Evolutionary conservation across 2,113 vertebrate genomes (phyloP), one percentile per base, ranked within the genome.

Genomic region (Chrysemys picta): DNA sequence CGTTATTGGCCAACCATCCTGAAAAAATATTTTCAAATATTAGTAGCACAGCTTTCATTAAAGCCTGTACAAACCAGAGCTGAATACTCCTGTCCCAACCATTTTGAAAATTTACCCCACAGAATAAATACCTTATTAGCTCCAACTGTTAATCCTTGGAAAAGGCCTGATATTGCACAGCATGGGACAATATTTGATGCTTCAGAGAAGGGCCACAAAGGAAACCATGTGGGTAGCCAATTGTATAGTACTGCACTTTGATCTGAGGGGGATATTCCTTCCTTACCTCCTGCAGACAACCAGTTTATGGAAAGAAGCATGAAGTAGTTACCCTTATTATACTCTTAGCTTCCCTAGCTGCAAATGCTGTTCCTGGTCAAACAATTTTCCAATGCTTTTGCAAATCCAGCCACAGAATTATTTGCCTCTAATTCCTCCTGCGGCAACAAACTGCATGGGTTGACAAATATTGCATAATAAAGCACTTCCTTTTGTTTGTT

Each of bases 311-410:
- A 93, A 87, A 94, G 85, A 86, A 76, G 52, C 93, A 59, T 47
- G 10, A 93, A 94, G 90, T 80, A 89, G 91, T 95, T 94, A 94
- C 80, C 78, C 80, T 94, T 94, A 96, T 94, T 82, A 8, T 78
- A 35, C 88, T 92, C 95, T 92, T 57, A 89, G 90, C 85, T n/a
- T 69, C 62, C 14, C 13, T n/a, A 69, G 12, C 17, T 19, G 62
- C 35, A 93, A 95, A 96, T 84, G 94, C 0, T 22, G 93, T 96
- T 95, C 91, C 93, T 47, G 88, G 93, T 94, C 95, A 90, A 97
- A 93, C 80, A 88, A 78, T 93, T 91, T 93, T 88, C 86, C 90
- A 95, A 5, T 1, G 0, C 81, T 91, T 91, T 83, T 82, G 88
- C 79, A 96, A 94, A 96, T 94, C 90, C 90, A 47, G 47, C 21